Base-by-base conservation (phyloP, 2,888 invertebrate species). In the Neoascia interrupta region DNA sequence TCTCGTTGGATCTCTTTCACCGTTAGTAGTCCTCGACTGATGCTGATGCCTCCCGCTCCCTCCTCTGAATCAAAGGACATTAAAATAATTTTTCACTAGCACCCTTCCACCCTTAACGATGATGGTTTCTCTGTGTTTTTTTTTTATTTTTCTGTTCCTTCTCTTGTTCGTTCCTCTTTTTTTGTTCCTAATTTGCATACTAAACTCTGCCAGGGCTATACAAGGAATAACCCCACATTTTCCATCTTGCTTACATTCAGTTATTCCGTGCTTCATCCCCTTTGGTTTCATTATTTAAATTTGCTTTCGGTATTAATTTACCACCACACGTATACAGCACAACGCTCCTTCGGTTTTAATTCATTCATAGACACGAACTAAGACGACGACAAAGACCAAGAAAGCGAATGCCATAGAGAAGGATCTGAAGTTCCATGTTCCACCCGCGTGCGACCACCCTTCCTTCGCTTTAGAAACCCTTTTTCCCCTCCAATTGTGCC, bases 321-420 rank as follows among this genome's bases (percentile, higher is more conserved):
- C 79, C 79, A 79, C 73, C 79, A 79, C 79, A 73, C 54, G 60
- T 68, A 73, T 56, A 79, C 23, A 47, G 60, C 47, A 41, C 51
- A 51, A 18, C 43, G 51, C 51, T 60, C 21, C 54, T 79, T 28
- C 16, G 56, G 31, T 79, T 73, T 79, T 79, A 79, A 79, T 79
- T 79, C 79, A 79, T 79, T 79, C 79, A 79, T 79, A 73, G 79
- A 79, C 79, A 79, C 79, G 79, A 73, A 79, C 73, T 73, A 43
- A 66, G 61, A 26, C 66, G 70, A 66, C 53, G 56, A 70, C 60
- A 54, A 66, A 63, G 51, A 68, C 54, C 49, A 15, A 31, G 61
- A 68, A 61, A 73, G 64, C 64, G 70, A 76, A 76, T 39, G 21
- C 70, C 64, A 61, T 70, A 39, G 54, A 61, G 49, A 64, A 34